Evolutionary conservation across 1,140 invertebrate genomes (phyloP), one percentile per base, ranked within the genome.

Genomic region (Orchesella cincta): DNA sequence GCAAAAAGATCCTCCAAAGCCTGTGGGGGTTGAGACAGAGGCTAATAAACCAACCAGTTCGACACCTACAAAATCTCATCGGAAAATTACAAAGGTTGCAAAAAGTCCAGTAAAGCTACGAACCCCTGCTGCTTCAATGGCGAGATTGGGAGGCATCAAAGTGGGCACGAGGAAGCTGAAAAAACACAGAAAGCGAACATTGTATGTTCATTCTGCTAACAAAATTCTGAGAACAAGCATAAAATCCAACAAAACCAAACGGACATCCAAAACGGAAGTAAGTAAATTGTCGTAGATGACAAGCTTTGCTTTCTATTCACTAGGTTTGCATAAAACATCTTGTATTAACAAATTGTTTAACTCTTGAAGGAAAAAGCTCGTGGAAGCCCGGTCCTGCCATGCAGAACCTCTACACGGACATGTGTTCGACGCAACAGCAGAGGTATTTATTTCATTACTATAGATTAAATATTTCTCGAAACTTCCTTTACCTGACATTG

Each of bases 81-180:
- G 20, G 20, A 46, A 46, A 20, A 20, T 12, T 8, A 46, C 39
- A 20, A 46, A 20, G 8, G 39, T 46, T 46, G 3, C 16, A 62
- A 67, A 23, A 23, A 67, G 62, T 33, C 62, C 62, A 23, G 8
- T 67, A 16, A 67, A 67, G 29, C 8, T 67, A 31, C 26, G 62
- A 67, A 67, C 62, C 12, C 62, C 62, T 18, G 39, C 39, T 12
- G 31, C 62, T 12, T 31, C 62, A 29, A 67, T 67, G 62, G 62
- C 62, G 8, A 67, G 62, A 23, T 67, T 67, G 62, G 62, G 62
- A n/a, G 62, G 62, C 8, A 67, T 67, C 2, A 67, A 67, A 67
- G 62, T n/a, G 26, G 62, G 26, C 8, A 29, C 62, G 2, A 26
- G 62, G 31, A 67, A 67, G 31, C 31, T 67, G 62, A 67, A 67